Percentiles rank a stretch among this genome's conserved stretches.
Evolutionary conservation across 2,888 invertebrate species (phyloP).

Genomic region (Nymphalis c-album): DNA sequence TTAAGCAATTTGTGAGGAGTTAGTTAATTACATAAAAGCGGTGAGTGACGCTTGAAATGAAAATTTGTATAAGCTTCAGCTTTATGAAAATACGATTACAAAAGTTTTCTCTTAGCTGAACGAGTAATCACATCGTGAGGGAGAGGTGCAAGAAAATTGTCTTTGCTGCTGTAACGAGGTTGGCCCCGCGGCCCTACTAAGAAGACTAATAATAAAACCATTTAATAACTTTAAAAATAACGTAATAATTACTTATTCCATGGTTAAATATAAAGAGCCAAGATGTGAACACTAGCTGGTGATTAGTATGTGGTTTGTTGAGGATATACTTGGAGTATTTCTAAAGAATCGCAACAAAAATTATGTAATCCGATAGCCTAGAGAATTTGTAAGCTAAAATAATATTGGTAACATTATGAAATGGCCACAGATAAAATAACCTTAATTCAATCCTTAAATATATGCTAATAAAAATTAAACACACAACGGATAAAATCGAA

Average conservation of each 20-base stretch:
- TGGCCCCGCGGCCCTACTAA: conserved; percentile 24
- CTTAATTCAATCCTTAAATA: no score
- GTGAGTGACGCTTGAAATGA: conserved; percentile 61
- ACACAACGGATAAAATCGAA: no score
- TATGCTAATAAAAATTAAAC: no score
- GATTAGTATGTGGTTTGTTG: no score
- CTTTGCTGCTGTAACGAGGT: conserved; percentile 66
- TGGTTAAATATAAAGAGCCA: neutral
- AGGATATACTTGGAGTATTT: no score
- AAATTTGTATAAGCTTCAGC: conserved; percentile 72
- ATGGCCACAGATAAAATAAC: no score
- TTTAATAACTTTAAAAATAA: neutral
- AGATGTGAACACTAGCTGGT: neutral
- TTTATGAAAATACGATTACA: conserved; percentile 73
- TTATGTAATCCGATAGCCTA: no score
- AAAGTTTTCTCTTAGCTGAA: conserved; percentile 71
- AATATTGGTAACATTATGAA: no score
- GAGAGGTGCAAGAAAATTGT: conserved; percentile 71
- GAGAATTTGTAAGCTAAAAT: no score
- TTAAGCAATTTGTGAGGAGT: neutral
- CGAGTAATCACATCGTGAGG: conserved; percentile 72
- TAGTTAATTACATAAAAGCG: conserved; percentile 6
- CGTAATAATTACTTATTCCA: no score
- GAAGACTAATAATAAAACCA: conserved; percentile 2
- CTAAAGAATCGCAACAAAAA: no score